A percentile compares a stretch with the other conserved stretches of the same genome.
Conservation (phyloP, 2,113 vertebrate species). For the Campylomormyrus numenius region DNA sequence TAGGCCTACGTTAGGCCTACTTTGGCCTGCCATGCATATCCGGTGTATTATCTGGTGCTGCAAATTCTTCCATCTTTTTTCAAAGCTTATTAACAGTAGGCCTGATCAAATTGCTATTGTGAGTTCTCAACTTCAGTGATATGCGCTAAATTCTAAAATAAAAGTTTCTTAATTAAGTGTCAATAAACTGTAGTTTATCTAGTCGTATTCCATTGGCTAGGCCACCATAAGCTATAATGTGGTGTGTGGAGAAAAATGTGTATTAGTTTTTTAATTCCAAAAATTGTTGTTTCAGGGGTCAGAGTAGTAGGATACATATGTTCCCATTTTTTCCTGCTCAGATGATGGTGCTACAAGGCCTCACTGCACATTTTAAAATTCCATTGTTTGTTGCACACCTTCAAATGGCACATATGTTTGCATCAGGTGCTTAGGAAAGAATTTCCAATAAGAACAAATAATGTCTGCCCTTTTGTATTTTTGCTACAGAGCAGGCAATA, state of each 20-base stretch:
- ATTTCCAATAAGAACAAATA: slow-evolving; percentile 1
- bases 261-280: background rate
- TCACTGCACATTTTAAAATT: background rate
- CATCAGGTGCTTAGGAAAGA: background rate
- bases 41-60: background rate
- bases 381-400: background rate
- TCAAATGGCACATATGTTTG: background rate
- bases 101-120: background rate
- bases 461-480: background rate
- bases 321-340: background rate
- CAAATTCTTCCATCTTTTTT: background rate
- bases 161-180: background rate
- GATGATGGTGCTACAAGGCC: background rate
- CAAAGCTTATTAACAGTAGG: background rate
- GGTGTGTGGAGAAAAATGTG: background rate
- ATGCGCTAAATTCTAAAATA: background rate
- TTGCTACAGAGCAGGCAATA: background rate
- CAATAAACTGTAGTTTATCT: background rate
- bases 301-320: background rate
- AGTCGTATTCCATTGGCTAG: background rate
- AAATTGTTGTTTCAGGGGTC: background rate
- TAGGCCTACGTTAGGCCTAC: background rate
- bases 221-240: background rate
- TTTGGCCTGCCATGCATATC: background rate
- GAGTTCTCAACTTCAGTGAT: background rate